A percentile compares a stretch with the other conserved stretches of the same genome.
phyloP scores from a whole-genome alignment of 92 coral and sea anemone genomes.

The Bergia puertoricense region DNA sequence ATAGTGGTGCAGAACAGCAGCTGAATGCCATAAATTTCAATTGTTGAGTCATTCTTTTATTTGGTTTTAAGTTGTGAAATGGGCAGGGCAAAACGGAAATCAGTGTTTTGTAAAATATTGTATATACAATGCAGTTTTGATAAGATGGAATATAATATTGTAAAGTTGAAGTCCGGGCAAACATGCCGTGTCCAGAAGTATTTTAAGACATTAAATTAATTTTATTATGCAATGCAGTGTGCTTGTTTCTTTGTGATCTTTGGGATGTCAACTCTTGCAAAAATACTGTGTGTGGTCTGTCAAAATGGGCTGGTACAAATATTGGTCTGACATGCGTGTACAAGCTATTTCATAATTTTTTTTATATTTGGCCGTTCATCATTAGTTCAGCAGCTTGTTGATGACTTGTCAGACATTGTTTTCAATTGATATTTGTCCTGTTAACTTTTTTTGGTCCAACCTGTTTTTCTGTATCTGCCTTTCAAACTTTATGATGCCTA shows the following conservation, averaged over 20 bases:
- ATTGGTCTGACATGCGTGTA: no score
- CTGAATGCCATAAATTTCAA: conserved; percentile 32
- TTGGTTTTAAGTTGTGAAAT: conserved; percentile 42
- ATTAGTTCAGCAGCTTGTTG: no score
- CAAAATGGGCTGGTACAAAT: no score
- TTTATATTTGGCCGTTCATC: no score
- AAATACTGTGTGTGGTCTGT: not conserved
- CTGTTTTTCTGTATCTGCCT: no score
- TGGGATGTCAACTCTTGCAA: not conserved
- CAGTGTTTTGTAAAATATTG: conserved; percentile 45
- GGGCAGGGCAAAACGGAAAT: conserved; percentile 43
- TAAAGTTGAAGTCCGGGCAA: conserved; percentile 44
- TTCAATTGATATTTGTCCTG: no score
- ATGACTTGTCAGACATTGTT: no score
- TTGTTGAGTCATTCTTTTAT: conserved; percentile 22
- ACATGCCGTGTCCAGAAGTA: conserved; percentile 45
- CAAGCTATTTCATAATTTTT: no score
- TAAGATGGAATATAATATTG: conserved; percentile 30
- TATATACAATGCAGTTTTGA: conserved; percentile 44
- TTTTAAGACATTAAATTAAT: conserved; percentile 44
- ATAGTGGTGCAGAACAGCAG: conserved; percentile 35
- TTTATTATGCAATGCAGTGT: conserved; percentile 17
- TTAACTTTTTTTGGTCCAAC: no score
- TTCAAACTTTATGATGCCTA: no score
- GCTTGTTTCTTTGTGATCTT: not conserved